phyloP scores from a whole-genome alignment of 2,888 invertebrate species.

The Caradrina clavipalpis region DNA sequence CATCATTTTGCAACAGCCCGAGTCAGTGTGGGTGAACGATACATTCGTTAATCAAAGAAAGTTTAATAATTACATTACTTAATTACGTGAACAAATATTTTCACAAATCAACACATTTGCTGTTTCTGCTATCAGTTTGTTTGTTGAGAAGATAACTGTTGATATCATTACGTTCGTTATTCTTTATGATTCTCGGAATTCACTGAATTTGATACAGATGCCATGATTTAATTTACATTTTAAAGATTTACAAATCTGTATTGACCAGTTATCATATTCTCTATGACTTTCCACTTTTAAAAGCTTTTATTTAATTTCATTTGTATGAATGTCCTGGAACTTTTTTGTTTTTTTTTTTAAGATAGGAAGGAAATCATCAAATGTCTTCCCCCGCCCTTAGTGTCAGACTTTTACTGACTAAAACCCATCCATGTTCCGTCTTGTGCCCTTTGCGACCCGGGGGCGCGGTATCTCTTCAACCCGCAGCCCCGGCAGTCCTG shows the following conservation, averaged over 20 bases:
- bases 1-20: constrained; percentile 54
- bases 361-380: too few species aligned
- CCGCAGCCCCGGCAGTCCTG: too few species aligned
- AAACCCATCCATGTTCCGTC: too few species aligned
- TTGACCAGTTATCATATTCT: neutral
- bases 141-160: constrained; percentile 59
- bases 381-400: too few species aligned
- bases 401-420: too few species aligned
- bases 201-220: constrained; percentile 23
- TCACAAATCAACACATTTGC: constrained; percentile 59
- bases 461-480: too few species aligned
- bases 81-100: constrained; percentile 29
- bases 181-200: constrained; percentile 41
- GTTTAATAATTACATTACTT: constrained; percentile 32
- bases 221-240: constrained; percentile 15
- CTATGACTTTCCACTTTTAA: neutral
- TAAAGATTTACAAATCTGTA: constrained; percentile 2
- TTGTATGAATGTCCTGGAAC: too few species aligned
- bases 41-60: constrained; percentile 45
- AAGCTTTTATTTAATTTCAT: too few species aligned
- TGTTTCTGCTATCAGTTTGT: constrained; percentile 64
- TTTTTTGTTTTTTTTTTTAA: too few species aligned
- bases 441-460: too few species aligned
- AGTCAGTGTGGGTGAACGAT: constrained; percentile 50
- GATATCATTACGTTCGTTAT: constrained; percentile 54